These are phyloP conservation scores for Aleadryas rufinucha DNA, from an alignment of 2,113 vertebrate species.

Conservation along the genomic window DNA sequence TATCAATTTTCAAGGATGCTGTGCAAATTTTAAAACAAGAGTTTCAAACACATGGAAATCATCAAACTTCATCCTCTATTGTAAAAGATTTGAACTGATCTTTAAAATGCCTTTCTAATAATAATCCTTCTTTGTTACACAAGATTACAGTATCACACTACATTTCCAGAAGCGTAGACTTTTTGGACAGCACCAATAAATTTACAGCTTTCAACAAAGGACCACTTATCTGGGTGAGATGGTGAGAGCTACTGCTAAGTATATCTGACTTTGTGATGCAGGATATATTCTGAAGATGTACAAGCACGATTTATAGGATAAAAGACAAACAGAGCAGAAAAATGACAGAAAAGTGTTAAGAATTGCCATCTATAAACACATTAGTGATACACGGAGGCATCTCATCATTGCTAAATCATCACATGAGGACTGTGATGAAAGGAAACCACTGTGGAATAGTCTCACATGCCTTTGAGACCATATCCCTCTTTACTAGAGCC, in stretches of 20 bases:
- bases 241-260: background rate
- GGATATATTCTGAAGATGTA: background rate
- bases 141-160: background rate
- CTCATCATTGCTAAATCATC: background rate
- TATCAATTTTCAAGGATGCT: background rate
- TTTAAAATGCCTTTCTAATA: background rate
- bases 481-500: background rate
- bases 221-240: background rate
- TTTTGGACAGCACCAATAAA: background rate
- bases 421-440: background rate
- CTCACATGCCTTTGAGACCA: background rate
- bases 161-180: background rate
- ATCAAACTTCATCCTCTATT: background rate
- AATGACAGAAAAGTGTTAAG: background rate
- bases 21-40: background rate
- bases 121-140: background rate
- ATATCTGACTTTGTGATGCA: background rate
- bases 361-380: background rate
- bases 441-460: background rate
- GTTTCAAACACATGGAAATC: background rate
- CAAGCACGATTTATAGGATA: background rate
- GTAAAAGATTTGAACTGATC: background rate
- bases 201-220: background rate
- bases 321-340: background rate
- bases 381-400: fast-evolving